A percentile compares a stretch with the other conserved stretches of the same genome.
Evolutionary conservation across 2,888 invertebrate species (phyloP).

Genomic region (Alloplasta piceator): DNA sequence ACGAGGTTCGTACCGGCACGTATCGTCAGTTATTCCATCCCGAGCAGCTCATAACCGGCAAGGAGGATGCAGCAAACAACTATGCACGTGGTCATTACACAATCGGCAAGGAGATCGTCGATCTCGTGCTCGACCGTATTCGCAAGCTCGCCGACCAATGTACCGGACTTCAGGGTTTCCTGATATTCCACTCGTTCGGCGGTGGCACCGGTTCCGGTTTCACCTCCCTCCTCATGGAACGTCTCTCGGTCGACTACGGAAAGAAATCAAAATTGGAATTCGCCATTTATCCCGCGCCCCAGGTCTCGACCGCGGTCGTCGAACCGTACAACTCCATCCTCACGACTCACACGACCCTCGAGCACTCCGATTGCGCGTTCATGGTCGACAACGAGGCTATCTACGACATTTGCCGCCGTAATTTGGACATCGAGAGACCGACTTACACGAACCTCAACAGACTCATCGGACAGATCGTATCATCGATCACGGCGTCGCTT

Average conservation of each 20-base stretch:
- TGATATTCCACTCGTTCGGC: slow-evolving; percentile 98
- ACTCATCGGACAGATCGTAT: slow-evolving; percentile 97
- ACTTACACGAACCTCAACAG: slow-evolving; percentile 98
- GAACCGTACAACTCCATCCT: slow-evolving; percentile 99
- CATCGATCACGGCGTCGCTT: slow-evolving; percentile 95
- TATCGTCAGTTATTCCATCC: slow-evolving; percentile 99
- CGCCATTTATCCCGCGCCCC: slow-evolving; percentile 98
- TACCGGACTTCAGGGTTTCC: slow-evolving; percentile 95
- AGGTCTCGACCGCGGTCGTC: slow-evolving; percentile 95
- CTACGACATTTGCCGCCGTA: slow-evolving; percentile 96
- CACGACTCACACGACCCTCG: slow-evolving; percentile 97
- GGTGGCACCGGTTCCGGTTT: slow-evolving; percentile 98
- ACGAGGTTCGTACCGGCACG: slow-evolving; percentile 96
- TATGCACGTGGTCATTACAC: slow-evolving; percentile 99
- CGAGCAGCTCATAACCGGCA: slow-evolving; percentile 98
- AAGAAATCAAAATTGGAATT: slow-evolving; percentile 98
- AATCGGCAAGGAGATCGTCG: slow-evolving; percentile 97
- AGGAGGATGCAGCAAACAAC: slow-evolving; percentile 99
- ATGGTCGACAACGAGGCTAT: slow-evolving; percentile 97
- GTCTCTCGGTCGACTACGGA: slow-evolving; percentile 97
- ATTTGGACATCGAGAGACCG: slow-evolving; percentile 97
- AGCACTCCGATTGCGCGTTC: slow-evolving; percentile 98
- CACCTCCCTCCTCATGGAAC: slow-evolving; percentile 98
- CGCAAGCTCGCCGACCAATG: slow-evolving; percentile 95
- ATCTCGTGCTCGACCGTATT: slow-evolving; percentile 94